Percentiles rank a stretch among this genome's conserved stretches.
Evolutionary conservation across 2,888 invertebrate genomes (phyloP).

Genomic region (Xanthorhoe designata): DNA sequence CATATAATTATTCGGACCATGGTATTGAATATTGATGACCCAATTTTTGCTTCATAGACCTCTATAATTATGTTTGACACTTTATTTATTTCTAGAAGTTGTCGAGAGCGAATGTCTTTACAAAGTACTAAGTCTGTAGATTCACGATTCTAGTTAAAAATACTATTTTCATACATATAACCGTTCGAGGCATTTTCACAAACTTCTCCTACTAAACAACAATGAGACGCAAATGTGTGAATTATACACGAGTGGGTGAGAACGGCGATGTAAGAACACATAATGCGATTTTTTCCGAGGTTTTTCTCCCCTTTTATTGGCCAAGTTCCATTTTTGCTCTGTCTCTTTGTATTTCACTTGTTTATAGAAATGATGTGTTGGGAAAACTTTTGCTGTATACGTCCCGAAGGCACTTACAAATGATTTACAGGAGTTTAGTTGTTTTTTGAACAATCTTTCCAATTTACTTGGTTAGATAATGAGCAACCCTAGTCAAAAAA

Average conservation of each 20-base stretch:
- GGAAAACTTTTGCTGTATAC: slow-evolving; percentile 33
- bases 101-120: neutral
- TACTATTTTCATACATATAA: slow-evolving; percentile 34
- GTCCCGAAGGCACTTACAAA: slow-evolving; percentile 5
- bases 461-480: neutral
- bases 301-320: slow-evolving; percentile 64
- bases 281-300: slow-evolving; percentile 60
- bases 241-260: slow-evolving; percentile 67
- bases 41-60: too few relatives aligned
- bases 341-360: slow-evolving; percentile 39
- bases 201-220: slow-evolving; percentile 49
- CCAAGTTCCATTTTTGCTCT: slow-evolving; percentile 61
- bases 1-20: too few relatives aligned
- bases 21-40: too few relatives aligned
- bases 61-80: too few relatives aligned
- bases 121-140: neutral
- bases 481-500: too few relatives aligned
- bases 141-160: slow-evolving; percentile 9
- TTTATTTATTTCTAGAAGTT: too few relatives aligned
- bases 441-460: neutral
- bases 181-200: slow-evolving; percentile 43
- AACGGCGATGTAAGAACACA: slow-evolving; percentile 63
- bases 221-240: slow-evolving; percentile 63
- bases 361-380: slow-evolving; percentile 39
- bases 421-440: neutral